Base-by-base conservation (phyloP, 2,797 vertebrate genomes). In the Enteromius trimaculatus region DNA sequence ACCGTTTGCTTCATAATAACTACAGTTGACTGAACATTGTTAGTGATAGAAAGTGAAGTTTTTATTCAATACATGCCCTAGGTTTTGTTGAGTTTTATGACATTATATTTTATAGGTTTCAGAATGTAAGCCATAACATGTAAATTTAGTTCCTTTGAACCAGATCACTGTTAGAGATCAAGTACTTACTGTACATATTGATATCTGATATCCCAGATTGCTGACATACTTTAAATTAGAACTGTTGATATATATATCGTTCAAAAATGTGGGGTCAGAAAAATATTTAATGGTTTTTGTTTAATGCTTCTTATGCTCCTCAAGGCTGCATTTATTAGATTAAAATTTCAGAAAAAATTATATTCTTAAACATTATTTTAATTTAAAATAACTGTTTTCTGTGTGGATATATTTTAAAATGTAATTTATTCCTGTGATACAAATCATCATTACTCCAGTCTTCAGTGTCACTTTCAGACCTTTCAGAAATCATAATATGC, bases 61-160 rank as follows among this genome's bases (percentile, higher is more conserved):
- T 44, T 47, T 44, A 34, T n/a, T 19, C 9, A 17, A 13, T 26
- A 53, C 34, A 9, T 42, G 53, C 42, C 39, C 66, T 78, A 65
- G 80, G 51, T 17, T 76, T 19, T 62, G 26, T 65, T 29, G 10
- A 34, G 34, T 79, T 71, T 66, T n/a, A 29, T 66, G 47, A 66
- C 21, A 65, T 82, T 62, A 51, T 17, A 58, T 13, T 72, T 31
- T 74, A 74, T 78, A 78, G 70, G 68, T 79, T 58, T 71, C 34
- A 39, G 53, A 68, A 74, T 66, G 37, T 55, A 58, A 68, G 70
- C 76, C 62, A 75, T 82, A 79, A 81, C 68, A 78, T 82, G 65
- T 79, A 49, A 51, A 76, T 60, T 65, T 66, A 31, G 53, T 51
- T 82, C 14, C 53, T 75, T 47, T 83, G 76, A 62, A 68, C 79